Evolutionary conservation across 1,140 invertebrate species (phyloP).

Genomic region (Calliopsis andreniformis): DNA sequence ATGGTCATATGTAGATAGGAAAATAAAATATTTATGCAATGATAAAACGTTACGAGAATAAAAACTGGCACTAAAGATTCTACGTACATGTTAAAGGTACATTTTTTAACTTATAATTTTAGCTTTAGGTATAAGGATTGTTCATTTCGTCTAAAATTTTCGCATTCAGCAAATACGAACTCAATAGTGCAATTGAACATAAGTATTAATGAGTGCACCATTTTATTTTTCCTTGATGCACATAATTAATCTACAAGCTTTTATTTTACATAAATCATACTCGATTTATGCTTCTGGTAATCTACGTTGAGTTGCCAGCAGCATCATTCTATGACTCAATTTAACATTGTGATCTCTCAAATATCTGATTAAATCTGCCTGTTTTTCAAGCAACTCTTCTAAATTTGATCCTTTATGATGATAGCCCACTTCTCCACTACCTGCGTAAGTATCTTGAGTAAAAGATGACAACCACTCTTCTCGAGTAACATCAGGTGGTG

Average conservation of each 20-base stretch:
- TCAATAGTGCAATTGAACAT: background rate
- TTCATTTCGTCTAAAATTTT: background rate
- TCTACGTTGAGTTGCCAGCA: slow-evolving; percentile 71
- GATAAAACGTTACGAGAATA: background rate
- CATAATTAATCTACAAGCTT: background rate
- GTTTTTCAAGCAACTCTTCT: slow-evolving; percentile 85
- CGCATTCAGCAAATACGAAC: background rate
- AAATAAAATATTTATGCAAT: background rate
- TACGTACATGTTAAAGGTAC: background rate
- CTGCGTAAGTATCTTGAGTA: slow-evolving; percentile 79
- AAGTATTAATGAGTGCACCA: background rate
- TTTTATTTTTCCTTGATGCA: background rate
- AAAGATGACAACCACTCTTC: slow-evolving; percentile 83
- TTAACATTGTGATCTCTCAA: slow-evolving; percentile 80
- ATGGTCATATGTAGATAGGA: background rate
- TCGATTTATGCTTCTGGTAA: slow-evolving; percentile 23
- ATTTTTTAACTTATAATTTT: background rate
- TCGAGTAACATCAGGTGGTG: slow-evolving; percentile 82
- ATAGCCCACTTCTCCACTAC: slow-evolving; percentile 82
- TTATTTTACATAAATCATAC: background rate
- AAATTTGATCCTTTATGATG: slow-evolving; percentile 82
- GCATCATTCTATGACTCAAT: slow-evolving; percentile 79
- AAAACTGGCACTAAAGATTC: background rate
- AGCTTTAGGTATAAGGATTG: background rate
- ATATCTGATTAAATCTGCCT: slow-evolving; percentile 83